Evolutionary conservation across 2,797 vertebrate species (phyloP).

Genomic region (Anguilla pacifica): DNA sequence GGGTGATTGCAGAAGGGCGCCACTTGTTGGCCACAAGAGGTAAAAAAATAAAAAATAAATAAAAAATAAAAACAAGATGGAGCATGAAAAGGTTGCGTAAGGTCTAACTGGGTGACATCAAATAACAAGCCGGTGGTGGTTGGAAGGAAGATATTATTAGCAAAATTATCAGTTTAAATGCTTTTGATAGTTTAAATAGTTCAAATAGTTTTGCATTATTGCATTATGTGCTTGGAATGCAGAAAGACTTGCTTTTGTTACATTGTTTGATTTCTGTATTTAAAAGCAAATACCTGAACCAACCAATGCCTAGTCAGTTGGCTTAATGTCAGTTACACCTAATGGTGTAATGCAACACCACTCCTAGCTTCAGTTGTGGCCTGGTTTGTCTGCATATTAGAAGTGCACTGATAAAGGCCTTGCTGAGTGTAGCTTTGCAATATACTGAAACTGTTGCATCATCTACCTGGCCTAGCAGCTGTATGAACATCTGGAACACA

Average conservation of each 20-base stretch:
- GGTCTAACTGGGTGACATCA: background rate
- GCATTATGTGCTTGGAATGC: background rate
- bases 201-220: background rate
- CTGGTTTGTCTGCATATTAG: constrained; percentile 8
- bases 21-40: constrained; percentile 8
- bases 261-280: background rate
- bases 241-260: background rate
- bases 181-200: background rate
- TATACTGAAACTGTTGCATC: constrained; percentile 30
- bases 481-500: background rate
- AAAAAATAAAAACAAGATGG: background rate
- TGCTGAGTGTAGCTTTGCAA: background rate
- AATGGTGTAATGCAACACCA: constrained; percentile 9
- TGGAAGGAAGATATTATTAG: background rate
- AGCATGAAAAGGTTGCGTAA: background rate
- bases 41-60: background rate
- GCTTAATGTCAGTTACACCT: background rate
- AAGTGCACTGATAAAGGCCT: background rate
- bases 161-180: background rate
- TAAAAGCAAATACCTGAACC: background rate
- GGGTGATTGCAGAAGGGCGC: background rate
- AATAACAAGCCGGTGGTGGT: background rate
- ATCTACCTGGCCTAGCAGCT: background rate
- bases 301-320: background rate
- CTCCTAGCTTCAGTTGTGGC: background rate